These are phyloP conservation scores for Dilophus febrilis DNA, from an alignment of 2,888 invertebrate species.

Conservation along the genomic window DNA sequence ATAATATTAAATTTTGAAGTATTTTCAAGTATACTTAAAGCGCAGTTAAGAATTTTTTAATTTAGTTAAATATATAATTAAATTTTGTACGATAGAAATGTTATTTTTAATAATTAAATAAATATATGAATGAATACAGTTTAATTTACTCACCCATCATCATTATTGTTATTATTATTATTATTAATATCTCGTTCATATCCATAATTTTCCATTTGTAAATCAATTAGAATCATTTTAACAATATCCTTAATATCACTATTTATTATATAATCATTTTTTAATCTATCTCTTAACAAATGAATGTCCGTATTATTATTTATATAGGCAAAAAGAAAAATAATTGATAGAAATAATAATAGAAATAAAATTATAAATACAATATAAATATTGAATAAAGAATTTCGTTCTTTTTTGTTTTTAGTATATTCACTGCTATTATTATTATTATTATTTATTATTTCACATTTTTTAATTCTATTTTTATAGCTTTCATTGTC, in stretches of 20 bases:
- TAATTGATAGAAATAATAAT: conserved; percentile 20
- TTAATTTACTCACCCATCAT: background rate
- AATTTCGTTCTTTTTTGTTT: background rate
- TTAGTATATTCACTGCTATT: too few relatives aligned
- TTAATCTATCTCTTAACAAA: background rate
- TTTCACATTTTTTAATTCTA: too few relatives aligned
- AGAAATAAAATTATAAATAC: conserved; percentile 21
- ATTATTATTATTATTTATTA: too few relatives aligned
- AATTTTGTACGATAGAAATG: too few relatives aligned
- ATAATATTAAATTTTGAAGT: too few relatives aligned
- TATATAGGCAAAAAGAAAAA: conserved; percentile 21
- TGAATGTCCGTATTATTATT: conserved; percentile 6
- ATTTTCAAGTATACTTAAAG: too few relatives aligned
- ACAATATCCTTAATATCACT: background rate
- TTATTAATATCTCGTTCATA: background rate
- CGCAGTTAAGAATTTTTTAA: too few relatives aligned
- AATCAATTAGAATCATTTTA: background rate
- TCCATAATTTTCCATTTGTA: background rate
- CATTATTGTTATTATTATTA: background rate
- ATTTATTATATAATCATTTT: background rate
- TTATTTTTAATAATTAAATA: too few relatives aligned
- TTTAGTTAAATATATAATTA: too few relatives aligned
- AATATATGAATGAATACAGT: too few relatives aligned
- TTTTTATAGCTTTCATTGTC: too few relatives aligned
- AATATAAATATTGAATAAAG: conserved; percentile 17